Conservation (phyloP, 2,888 invertebrate genomes). For the Branchinecta sandiegonensis region DNA sequence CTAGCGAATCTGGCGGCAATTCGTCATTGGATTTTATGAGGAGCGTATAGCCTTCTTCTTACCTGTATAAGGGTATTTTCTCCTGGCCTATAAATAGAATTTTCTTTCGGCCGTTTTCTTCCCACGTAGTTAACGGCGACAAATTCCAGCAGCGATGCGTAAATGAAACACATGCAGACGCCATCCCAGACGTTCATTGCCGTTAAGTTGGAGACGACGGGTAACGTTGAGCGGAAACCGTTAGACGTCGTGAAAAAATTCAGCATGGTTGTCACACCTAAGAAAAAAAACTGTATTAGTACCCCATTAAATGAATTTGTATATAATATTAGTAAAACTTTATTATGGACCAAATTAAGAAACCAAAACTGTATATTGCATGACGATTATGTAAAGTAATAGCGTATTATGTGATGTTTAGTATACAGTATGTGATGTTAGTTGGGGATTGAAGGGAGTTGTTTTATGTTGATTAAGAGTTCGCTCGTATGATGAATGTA, state of each 20-base stretch:
- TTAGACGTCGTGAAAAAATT: slow-evolving; percentile 79
- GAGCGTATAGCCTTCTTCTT: slow-evolving; percentile 18
- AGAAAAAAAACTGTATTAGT: not conserved
- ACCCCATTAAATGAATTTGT: too few relatives aligned
- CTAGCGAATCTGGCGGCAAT: too few relatives aligned
- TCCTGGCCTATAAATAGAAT: slow-evolving; percentile 74
- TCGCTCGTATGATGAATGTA: too few relatives aligned
- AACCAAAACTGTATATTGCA: too few relatives aligned
- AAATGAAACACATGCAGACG: slow-evolving; percentile 93
- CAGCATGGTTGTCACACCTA: slow-evolving; percentile 84
- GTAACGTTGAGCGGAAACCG: slow-evolving; percentile 48
- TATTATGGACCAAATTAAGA: too few relatives aligned
- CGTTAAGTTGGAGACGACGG: slow-evolving; percentile 81
- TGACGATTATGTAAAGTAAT: too few relatives aligned
- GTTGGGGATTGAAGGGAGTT: too few relatives aligned
- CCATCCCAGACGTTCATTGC: slow-evolving; percentile 97
- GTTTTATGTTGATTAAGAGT: too few relatives aligned
- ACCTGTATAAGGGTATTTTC: slow-evolving; percentile 86
- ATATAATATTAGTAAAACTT: too few relatives aligned
- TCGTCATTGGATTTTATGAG: too few relatives aligned
- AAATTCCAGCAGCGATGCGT: slow-evolving; percentile 82
- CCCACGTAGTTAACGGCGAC: slow-evolving; percentile 92
- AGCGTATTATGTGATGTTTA: too few relatives aligned
- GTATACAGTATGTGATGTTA: too few relatives aligned
- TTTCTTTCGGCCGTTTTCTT: slow-evolving; percentile 71